Evolutionary conservation across 2,888 invertebrate genomes (phyloP).

Genomic region (Drosophila ezoana): DNA sequence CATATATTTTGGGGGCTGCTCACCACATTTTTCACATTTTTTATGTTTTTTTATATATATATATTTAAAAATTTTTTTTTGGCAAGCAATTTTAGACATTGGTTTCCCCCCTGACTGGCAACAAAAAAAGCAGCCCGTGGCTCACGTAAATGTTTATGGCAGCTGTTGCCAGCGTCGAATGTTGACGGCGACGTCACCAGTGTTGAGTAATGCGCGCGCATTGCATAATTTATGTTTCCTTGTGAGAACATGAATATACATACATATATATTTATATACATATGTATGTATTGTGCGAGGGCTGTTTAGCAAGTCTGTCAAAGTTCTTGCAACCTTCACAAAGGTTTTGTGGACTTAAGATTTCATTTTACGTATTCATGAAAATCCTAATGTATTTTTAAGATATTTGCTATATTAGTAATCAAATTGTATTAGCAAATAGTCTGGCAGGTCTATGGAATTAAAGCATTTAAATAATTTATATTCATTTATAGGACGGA

Average conservation of each 20-base stretch:
- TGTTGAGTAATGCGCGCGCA: constrained; percentile 69
- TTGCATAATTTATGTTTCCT: constrained; percentile 72
- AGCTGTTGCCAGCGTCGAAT: constrained; percentile 46
- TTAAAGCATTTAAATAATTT: too few species aligned
- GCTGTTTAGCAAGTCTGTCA: constrained; percentile 9
- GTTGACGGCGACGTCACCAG: constrained; percentile 39
- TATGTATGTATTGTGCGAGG: constrained; percentile 47
- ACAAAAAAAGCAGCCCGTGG: constrained; percentile 63
- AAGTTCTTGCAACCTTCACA: not conserved
- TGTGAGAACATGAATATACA: constrained; percentile 43
- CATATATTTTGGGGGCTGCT: constrained; percentile 42
- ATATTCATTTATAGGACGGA: too few species aligned
- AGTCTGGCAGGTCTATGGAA: too few species aligned
- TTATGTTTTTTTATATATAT: constrained; percentile 2
- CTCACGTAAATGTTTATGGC: constrained; percentile 70
- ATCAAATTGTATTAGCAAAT: too few species aligned
- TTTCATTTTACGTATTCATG: too few species aligned
- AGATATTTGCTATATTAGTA: too few species aligned
- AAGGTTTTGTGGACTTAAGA: not conserved
- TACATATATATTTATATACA: constrained; percentile 35
- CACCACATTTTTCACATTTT: constrained; percentile 23
- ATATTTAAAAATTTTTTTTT: constrained; percentile 4
- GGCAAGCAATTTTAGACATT: constrained; percentile 46
- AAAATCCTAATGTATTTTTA: too few species aligned
- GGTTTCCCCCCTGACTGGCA: constrained; percentile 18